Evolutionary conservation across 2,797 vertebrate species (phyloP).

Genomic region (Triplophysa bombifrons): DNA sequence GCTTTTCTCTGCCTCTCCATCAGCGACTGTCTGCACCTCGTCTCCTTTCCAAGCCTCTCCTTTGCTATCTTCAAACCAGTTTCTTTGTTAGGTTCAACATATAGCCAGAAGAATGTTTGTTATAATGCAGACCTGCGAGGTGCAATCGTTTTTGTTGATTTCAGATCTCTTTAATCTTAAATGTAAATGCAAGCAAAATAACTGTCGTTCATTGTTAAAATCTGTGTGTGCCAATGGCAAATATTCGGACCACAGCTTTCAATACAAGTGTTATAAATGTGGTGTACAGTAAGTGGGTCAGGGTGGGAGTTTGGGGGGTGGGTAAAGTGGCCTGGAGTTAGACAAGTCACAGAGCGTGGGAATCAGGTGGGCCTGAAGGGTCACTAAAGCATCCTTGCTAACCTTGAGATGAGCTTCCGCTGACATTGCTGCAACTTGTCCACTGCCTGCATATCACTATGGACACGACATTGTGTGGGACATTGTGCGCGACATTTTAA

Average conservation of each 20-base stretch:
- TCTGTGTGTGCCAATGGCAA: not conserved
- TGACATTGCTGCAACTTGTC: conserved; percentile 39
- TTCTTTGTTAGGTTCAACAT: conserved; percentile 18
- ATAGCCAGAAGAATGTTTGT: not conserved
- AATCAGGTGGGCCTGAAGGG: conserved; percentile 19
- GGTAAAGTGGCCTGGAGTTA: conserved; percentile 18
- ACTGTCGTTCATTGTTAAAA: not conserved
- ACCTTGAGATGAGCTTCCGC: conserved; percentile 52
- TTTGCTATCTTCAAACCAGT: conserved; percentile 3
- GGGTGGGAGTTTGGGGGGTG: not conserved
- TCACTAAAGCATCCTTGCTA: conserved; percentile 39
- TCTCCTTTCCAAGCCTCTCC: conserved; percentile 30
- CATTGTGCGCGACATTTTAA: too few relatives aligned
- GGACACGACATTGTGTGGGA: not conserved
- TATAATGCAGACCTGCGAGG: not conserved
- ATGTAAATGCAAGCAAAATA: not conserved
- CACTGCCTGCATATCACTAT: conserved; percentile 2
- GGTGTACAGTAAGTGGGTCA: conserved; percentile 35
- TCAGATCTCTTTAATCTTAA: not conserved
- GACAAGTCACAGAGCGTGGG: conserved; percentile 30
- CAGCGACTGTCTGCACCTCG: conserved; percentile 14
- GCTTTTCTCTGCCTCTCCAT: conserved; percentile 55
- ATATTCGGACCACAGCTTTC: not conserved
- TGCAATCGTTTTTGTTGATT: conserved; percentile 9
- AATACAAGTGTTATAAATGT: conserved; percentile 24